Evolutionary conservation across 2,113 vertebrate species (phyloP).

Genomic region (Macquaria ambigua): DNA sequence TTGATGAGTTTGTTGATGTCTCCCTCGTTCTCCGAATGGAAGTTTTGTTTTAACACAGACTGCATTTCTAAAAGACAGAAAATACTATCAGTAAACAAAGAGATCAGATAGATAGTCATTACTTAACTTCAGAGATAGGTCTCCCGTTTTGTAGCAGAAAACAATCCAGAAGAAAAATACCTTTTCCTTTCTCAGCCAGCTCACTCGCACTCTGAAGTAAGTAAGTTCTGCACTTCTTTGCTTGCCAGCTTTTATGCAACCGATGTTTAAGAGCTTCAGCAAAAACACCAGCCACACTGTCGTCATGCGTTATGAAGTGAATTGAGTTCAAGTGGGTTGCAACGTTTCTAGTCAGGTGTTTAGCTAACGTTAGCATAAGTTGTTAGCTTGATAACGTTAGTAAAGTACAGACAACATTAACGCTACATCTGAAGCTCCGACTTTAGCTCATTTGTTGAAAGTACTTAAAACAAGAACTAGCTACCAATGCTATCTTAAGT

Average conservation of each 20-base stretch:
- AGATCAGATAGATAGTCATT: too few species aligned
- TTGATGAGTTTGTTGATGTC: slow-evolving; percentile 84
- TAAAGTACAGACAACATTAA: neutral
- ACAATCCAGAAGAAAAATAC: neutral
- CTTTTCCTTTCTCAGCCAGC: neutral
- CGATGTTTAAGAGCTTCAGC: slow-evolving; percentile 47
- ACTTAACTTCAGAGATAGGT: neutral
- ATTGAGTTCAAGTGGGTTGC: neutral
- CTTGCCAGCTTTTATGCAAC: neutral
- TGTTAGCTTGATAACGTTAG: neutral
- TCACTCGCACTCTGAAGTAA: neutral
- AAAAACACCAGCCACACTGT: slow-evolving; percentile 13
- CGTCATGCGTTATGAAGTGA: slow-evolving; percentile 10
- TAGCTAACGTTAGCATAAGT: neutral
- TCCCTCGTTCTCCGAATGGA: slow-evolving; percentile 78
- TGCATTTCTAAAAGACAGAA: slow-evolving; percentile 77
- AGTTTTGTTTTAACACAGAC: slow-evolving; percentile 81
- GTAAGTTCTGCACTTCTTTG: neutral
- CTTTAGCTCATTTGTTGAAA: neutral
- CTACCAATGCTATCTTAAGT: neutral
- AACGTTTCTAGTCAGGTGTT: neutral
- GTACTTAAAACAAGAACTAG: neutral
- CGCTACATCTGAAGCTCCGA: neutral
- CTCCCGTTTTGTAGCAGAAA: neutral
- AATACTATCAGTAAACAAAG: neutral